phyloP scores from a whole-genome alignment of 2,797 vertebrate species.

The Pampus argenteus region DNA sequence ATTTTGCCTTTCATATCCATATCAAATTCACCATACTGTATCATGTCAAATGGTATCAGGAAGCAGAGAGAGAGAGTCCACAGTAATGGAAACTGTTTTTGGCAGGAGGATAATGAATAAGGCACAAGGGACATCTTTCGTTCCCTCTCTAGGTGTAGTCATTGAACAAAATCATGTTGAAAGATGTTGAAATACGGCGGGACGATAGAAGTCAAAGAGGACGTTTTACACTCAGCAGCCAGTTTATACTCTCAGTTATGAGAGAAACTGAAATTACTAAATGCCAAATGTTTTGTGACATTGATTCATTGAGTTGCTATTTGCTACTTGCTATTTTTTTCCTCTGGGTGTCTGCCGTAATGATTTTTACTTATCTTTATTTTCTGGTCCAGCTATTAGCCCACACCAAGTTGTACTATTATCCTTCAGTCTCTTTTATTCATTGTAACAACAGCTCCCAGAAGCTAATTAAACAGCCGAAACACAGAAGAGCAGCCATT shows the following conservation, averaged over 20 bases:
- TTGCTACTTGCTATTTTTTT: too few relatives aligned
- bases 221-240: slow-evolving; percentile 5
- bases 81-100: background rate
- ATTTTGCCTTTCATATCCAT: slow-evolving; percentile 41
- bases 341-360: background rate
- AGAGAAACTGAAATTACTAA: background rate
- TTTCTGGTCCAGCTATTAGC: background rate
- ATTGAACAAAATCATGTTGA: slow-evolving; percentile 28
- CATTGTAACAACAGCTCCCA: background rate
- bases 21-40: background rate
- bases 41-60: slow-evolving; percentile 11
- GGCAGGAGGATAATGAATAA: slow-evolving; percentile 13
- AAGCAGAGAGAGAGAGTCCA: background rate
- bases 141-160: slow-evolving; percentile 17
- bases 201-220: slow-evolving; percentile 20
- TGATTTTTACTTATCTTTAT: background rate
- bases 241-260: background rate
- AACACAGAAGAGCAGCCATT: background rate
- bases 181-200: slow-evolving; percentile 20
- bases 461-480: background rate
- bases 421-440: background rate
- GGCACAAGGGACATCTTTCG: slow-evolving; percentile 16
- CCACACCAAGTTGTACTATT: background rate
- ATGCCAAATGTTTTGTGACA: background rate
- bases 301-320: background rate